These are phyloP conservation scores for Chloroceryle aenea DNA, from an alignment of 2,113 vertebrate species.

Conservation along the genomic window DNA sequence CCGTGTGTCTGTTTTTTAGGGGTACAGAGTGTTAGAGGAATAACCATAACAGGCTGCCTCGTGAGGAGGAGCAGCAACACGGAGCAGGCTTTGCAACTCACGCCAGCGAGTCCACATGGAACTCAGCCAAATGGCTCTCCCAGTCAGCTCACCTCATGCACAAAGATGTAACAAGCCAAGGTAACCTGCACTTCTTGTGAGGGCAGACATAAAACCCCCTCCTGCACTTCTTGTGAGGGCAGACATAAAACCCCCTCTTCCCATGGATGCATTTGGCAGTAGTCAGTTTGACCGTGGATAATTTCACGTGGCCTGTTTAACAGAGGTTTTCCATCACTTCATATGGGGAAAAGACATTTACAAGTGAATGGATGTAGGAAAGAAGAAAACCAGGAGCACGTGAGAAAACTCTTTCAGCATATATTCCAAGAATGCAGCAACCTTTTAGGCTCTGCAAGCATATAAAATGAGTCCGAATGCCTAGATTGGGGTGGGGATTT, in stretches of 20 bases:
- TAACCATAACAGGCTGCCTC: background rate
- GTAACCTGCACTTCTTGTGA: background rate
- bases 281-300: background rate
- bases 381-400: background rate
- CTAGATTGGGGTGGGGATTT: background rate
- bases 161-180: background rate
- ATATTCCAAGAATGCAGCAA: constrained; percentile 3
- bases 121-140: background rate
- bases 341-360: background rate
- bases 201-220: background rate
- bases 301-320: background rate
- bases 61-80: background rate
- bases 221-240: background rate
- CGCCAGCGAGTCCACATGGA: background rate
- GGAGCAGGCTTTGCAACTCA: background rate
- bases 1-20: background rate
- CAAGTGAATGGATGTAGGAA: background rate
- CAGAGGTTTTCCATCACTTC: background rate
- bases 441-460: constrained; percentile 1
- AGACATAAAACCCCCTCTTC: background rate
- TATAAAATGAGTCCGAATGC: background rate
- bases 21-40: background rate
- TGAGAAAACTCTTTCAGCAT: background rate
- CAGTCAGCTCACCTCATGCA: background rate
- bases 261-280: background rate